A percentile compares a stretch with the other conserved stretches of the same genome.
Evolutionary conservation across 2,888 invertebrate genomes (phyloP).

Genomic region (Zygaena filipendulae): DNA sequence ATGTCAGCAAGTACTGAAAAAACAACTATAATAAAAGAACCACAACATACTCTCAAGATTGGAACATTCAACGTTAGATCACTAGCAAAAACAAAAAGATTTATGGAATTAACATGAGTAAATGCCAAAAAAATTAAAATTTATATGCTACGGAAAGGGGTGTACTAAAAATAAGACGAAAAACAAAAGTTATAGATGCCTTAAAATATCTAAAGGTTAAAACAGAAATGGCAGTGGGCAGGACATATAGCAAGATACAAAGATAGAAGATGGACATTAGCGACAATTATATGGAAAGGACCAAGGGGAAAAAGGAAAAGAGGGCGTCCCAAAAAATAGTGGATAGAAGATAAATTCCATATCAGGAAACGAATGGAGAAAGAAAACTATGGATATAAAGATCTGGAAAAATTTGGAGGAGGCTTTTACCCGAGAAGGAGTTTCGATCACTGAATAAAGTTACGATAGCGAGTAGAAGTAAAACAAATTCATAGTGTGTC

Average conservation of each 20-base stretch:
- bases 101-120: constrained; percentile 2
- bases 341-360: constrained; percentile 4
- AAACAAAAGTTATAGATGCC: constrained; percentile 4
- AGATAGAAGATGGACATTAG: constrained; percentile 5
- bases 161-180: constrained; percentile 2
- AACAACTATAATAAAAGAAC: neutral
- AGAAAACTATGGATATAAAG: neutral
- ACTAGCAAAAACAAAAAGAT: constrained; percentile 1
- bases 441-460: no score
- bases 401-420: neutral
- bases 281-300: constrained; percentile 1
- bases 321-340: constrained; percentile 5
- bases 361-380: neutral
- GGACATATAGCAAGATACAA: constrained; percentile 4
- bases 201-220: constrained; percentile 3
- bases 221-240: constrained; percentile 5
- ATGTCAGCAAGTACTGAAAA: constrained; percentile 2
- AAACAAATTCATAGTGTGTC: no score
- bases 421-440: constrained; percentile 1
- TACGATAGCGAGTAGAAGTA: no score
- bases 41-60: constrained; percentile 1
- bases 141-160: neutral
- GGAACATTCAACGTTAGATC: constrained; percentile 3
- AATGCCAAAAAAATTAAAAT: neutral
- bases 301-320: constrained; percentile 5